These are phyloP conservation scores for Enteromius viviparus DNA, from an alignment of 2,797 vertebrate genomes.

Conservation along the genomic window DNA sequence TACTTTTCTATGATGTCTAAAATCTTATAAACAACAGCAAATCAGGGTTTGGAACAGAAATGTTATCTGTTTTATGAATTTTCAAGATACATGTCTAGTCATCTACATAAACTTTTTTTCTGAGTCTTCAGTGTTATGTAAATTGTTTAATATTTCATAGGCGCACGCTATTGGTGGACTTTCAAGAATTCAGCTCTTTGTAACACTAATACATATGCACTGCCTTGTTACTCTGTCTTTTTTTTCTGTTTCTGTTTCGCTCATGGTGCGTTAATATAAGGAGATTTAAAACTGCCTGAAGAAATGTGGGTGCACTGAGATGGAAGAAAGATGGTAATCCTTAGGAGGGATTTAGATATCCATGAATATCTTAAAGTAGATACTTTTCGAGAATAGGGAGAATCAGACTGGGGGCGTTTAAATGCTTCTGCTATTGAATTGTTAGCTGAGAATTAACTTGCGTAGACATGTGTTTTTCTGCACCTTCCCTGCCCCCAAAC, in stretches of 20 bases:
- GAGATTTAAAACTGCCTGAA: constrained; percentile 65
- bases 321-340: constrained; percentile 78
- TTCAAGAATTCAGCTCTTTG: constrained; percentile 61
- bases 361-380: constrained; percentile 74
- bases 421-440: constrained; percentile 13
- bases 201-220: constrained; percentile 73
- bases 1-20: not conserved
- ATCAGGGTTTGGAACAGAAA: constrained; percentile 27
- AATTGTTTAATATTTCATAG: constrained; percentile 71
- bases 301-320: constrained; percentile 63
- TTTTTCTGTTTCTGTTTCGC: constrained; percentile 43
- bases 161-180: constrained; percentile 65
- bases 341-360: constrained; percentile 75
- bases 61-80: not conserved
- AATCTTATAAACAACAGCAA: not conserved
- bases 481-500: constrained; percentile 56
- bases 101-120: not conserved
- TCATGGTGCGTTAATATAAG: constrained; percentile 67
- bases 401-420: constrained; percentile 28
- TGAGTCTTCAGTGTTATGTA: constrained; percentile 67
- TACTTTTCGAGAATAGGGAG: constrained; percentile 22
- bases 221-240: constrained; percentile 78
- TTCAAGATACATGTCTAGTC: not conserved
- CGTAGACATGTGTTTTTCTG: constrained; percentile 32
- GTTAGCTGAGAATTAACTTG: constrained; percentile 52